Evolutionary conservation across 2,113 vertebrate species (phyloP).

Genomic region (Lophius piscatorius): DNA sequence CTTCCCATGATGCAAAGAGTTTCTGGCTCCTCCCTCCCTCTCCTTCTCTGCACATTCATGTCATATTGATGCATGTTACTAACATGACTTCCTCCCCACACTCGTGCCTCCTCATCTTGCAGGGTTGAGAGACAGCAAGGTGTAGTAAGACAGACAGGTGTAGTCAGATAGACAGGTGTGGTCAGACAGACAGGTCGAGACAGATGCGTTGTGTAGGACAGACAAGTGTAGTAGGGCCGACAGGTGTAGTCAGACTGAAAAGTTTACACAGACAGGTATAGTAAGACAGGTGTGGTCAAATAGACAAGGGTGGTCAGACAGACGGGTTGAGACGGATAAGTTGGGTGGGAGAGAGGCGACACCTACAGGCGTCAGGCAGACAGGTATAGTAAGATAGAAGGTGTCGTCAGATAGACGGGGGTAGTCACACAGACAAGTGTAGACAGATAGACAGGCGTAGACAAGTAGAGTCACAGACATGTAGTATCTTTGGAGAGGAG

Average conservation of each 20-base stretch:
- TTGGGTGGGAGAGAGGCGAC: too few species aligned
- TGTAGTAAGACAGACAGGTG: constrained; percentile 1
- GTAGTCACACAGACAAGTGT: constrained; percentile 2
- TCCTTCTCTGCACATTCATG: too few species aligned
- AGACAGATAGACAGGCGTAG: constrained; percentile 3
- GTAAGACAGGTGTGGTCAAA: background rate
- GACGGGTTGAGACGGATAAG: too few species aligned
- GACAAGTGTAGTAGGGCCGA: background rate
- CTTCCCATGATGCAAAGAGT: too few species aligned
- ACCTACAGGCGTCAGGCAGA: too few species aligned
- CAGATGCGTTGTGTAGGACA: background rate
- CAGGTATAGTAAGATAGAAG: background rate
- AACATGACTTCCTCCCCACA: too few species aligned
- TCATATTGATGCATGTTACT: too few species aligned
- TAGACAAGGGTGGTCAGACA: background rate
- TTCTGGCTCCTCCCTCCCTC: too few species aligned
- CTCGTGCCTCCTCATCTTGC: background rate
- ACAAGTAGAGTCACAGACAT: background rate
- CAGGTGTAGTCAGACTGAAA: background rate
- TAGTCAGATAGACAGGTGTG: background rate
- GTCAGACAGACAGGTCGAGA: background rate
- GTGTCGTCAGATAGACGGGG: too few species aligned
- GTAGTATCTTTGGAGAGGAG: background rate
- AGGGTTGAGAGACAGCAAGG: too few species aligned
- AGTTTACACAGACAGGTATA: background rate